Base-by-base conservation (phyloP, 2,113 vertebrate genomes). In the Columba livia region DNA sequence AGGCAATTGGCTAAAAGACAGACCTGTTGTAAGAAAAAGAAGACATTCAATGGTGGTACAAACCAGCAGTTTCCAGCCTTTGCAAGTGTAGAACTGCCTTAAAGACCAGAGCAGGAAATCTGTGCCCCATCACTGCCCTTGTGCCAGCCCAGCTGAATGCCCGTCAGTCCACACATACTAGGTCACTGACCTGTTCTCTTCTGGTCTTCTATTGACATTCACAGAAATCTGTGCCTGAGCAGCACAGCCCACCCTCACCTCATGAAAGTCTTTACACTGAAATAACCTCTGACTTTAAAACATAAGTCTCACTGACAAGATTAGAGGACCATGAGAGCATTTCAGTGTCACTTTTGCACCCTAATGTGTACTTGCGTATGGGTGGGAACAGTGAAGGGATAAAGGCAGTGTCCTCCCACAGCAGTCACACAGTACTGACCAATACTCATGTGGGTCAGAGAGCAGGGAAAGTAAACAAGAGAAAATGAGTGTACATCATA, bases 1-100 rank as follows among this genome's bases (percentile, higher is more conserved):
- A 74, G 12, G 29, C 57, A 18, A 79, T 89, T 62, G 48, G n/a
- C 58, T 91, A 57, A 62, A 93, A 94, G 50, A 34, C 53, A 88
- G 32, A 24, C 32, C 79, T 93, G 38, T 82, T 93, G 2, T 0
- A 57, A 85, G 70, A 94, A 69, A 50, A 72, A 93, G 21, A 42
- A 87, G 70, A 53, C 71, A 89, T 40, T 93, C 62, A 85, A 6
- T 60, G 48, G 13, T 60, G 40, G 64, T 48, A 65, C 4, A 79
- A 69, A 93, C 3, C 66, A 89, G 51, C 44, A 53, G 24, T 69
- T 91, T 91, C 15, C 44, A 79, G 34, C 29, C 57, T 58, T 28
- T 85, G 48, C n/a, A 36, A 51, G 20, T 44, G 79, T 53, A 56
- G 60, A 89, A 32, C 26, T 61, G 19, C 31, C 42, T 80, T 56